These are phyloP conservation scores for Anastatus disparis DNA, from an alignment of 1,140 invertebrate species.

Conservation along the genomic window DNA sequence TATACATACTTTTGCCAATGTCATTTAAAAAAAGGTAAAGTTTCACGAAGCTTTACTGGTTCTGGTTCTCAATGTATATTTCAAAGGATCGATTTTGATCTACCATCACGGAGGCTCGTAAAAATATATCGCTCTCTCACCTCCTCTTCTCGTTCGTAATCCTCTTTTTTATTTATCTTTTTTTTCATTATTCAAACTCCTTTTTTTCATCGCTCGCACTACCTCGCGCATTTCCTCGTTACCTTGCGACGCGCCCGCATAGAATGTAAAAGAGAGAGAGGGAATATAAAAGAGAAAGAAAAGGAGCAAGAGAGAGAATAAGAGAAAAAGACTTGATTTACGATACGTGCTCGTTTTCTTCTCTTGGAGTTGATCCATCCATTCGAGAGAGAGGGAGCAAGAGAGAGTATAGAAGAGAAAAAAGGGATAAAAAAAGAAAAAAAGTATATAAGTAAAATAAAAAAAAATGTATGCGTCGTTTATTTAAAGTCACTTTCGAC, in stretches of 20 bases:
- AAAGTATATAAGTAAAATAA: slow-evolving; percentile 36
- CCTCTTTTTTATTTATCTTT: slow-evolving; percentile 8
- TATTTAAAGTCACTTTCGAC: slow-evolving; percentile 64
- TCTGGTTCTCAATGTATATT: too few species aligned
- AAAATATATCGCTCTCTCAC: slow-evolving; percentile 20
- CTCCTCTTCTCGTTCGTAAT: neutral
- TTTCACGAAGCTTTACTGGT: too few species aligned
- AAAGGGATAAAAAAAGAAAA: neutral
- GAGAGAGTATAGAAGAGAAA: slow-evolving; percentile 27
- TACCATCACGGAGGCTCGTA: slow-evolving; percentile 1
- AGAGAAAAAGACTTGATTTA: slow-evolving; percentile 56
- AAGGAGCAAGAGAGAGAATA: neutral
- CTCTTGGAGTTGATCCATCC: slow-evolving; percentile 46
- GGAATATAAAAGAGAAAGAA: slow-evolving; percentile 6
- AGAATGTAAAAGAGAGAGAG: slow-evolving; percentile 10
- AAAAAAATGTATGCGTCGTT: slow-evolving; percentile 51
- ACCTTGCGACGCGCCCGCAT: slow-evolving; percentile 42
- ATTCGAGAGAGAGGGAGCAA: slow-evolving; percentile 48
- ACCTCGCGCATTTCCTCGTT: slow-evolving; percentile 46
- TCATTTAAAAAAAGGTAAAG: too few species aligned
- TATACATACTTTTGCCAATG: too few species aligned
- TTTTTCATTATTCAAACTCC: slow-evolving; percentile 24
- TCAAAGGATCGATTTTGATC: slow-evolving; percentile 23
- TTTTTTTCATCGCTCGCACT: slow-evolving; percentile 45
- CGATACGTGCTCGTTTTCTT: slow-evolving; percentile 48